These are phyloP conservation scores for Grantiella picta DNA, from an alignment of 2,113 vertebrate genomes.

Conservation along the genomic window DNA sequence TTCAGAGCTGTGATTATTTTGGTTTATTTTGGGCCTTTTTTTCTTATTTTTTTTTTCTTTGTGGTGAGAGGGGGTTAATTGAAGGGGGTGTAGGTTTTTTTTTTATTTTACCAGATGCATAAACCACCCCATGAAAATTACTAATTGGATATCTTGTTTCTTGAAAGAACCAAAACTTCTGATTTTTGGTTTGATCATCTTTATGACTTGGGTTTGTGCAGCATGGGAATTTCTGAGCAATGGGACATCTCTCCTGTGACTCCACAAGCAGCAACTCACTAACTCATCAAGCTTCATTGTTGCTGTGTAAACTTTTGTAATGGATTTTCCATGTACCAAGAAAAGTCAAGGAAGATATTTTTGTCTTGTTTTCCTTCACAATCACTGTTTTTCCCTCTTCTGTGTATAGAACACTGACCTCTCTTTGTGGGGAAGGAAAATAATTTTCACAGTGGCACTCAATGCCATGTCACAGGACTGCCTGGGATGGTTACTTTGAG, in stretches of 20 bases:
- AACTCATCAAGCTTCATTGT: background rate
- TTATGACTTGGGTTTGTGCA: background rate
- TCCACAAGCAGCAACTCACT: background rate
- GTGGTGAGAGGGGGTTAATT: background rate
- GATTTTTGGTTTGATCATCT: background rate
- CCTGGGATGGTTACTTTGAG: background rate
- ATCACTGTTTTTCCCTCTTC: background rate
- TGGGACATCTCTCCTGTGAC: background rate
- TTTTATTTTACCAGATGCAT: background rate
- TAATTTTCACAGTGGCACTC: background rate
- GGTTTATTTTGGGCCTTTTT: background rate
- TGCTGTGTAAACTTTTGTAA: background rate
- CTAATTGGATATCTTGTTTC: background rate
- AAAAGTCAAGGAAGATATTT: background rate
- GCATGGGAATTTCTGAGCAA: background rate
- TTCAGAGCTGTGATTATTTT: background rate
- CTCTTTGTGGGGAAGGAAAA: background rate
- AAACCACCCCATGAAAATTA: background rate
- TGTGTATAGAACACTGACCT: background rate
- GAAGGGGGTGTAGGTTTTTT: background rate
- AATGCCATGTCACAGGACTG: accelerated
- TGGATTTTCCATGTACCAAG: constrained; percentile 34
- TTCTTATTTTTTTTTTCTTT: background rate
- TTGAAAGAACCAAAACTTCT: background rate
- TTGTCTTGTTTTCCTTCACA: background rate